Evolutionary conservation across 2,888 invertebrate genomes (phyloP), one percentile per base, ranked within the genome.

Genomic region (Antheraea yamamai): DNA sequence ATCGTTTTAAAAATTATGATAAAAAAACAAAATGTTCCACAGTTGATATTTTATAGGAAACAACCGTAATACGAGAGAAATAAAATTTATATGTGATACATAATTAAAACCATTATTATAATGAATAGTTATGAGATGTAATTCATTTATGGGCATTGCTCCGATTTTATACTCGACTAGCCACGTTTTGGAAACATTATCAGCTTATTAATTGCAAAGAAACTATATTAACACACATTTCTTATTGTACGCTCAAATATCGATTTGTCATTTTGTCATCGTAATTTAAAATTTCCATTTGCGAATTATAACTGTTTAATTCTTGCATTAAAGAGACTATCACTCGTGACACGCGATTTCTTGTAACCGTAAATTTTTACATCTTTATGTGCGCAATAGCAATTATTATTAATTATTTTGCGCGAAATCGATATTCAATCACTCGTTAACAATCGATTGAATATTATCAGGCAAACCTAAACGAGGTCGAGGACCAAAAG

Each of bases 61-160:
- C 26, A 30, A 16, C 14, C 64, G 64, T 64, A 66, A 66, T 30
- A 66, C 4, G 64, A 66, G 16, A 66, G 3, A 66, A 26, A 30
- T 30, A 66, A 66, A 66, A 66, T n/a, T 23, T 23, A n/a, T 61
- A 61, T 61, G 23, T 23, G 61, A 61, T 61, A 61, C n/a, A 61
- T 23, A n/a, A 23, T 66, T 66, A 26, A 16, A 66, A 16, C 7
- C 64, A 66, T 66, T 66, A 16, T 30, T 66, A 14, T 64, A 64
- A 64, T 64, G 64, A 64, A 26, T 64, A 64, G 26, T 64, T 64
- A 64, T 23, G 64, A 61, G 7, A 61, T n/a, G 58, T 61, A 23
- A 20, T 61, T 64, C 26, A 30, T 66, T 30, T 66, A 30, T 4
- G 30, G 16, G 14, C 12, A 66, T 26, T 30, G 16, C 26, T 66